A percentile compares a stretch with the other conserved stretches of the same genome.
Conservation (phyloP, 2,113 vertebrate species). For the Vulpes ferrilata region DNA sequence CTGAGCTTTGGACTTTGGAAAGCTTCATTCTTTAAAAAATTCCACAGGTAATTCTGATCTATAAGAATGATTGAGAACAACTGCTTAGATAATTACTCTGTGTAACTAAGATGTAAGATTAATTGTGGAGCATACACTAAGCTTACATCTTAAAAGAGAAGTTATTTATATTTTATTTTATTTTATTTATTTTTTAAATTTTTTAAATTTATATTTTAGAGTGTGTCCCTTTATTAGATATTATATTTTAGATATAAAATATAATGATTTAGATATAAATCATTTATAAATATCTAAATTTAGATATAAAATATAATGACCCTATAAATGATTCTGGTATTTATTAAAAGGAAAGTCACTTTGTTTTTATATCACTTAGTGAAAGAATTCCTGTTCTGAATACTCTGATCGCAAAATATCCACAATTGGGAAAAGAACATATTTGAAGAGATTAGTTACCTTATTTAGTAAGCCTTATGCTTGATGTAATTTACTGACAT, state of each 20-base stretch:
- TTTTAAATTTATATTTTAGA: neutral
- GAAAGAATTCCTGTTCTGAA: neutral
- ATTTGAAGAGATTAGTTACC: neutral
- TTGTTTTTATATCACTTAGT: neutral
- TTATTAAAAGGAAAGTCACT: neutral
- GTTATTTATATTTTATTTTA: neutral
- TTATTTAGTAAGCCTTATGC: neutral
- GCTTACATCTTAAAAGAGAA: neutral
- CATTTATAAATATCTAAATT: no score
- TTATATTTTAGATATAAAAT: no score
- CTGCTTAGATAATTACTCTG: neutral
- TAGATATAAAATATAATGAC: no score
- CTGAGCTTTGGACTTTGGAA: neutral
- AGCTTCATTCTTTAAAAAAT: neutral
- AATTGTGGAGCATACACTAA: neutral
- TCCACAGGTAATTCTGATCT: neutral
- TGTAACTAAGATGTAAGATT: neutral
- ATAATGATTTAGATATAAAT: no score
- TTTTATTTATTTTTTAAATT: no score
- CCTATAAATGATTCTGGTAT: neutral
- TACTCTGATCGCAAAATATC: neutral
- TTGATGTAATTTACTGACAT: neutral
- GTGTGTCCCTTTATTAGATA: neutral
- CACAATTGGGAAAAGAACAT: neutral
- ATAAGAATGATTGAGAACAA: neutral